Conservation (phyloP, 2,888 invertebrate genomes). For the Netelia virgata region DNA sequence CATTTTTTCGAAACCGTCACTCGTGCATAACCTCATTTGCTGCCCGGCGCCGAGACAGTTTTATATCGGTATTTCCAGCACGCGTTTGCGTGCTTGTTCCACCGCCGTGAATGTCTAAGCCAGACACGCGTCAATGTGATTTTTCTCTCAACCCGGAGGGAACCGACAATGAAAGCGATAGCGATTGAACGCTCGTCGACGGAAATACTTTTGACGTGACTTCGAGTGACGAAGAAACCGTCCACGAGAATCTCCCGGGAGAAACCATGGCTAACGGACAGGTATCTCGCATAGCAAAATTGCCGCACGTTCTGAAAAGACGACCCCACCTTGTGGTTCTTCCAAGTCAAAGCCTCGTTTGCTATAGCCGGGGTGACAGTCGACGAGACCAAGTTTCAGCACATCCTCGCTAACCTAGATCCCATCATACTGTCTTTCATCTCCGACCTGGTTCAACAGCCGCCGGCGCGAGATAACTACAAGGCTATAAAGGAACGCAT, state of each 20-base stretch:
- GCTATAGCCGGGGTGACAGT: not conserved
- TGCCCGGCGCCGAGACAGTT: not conserved
- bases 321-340: conserved; percentile 34
- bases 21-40: not conserved
- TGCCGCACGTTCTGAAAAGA: conserved; percentile 45
- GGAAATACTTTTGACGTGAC: not conserved
- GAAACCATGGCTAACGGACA: not conserved
- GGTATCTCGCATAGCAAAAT: conserved; percentile 19
- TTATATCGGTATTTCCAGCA: not conserved
- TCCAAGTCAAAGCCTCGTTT: conserved; percentile 36
- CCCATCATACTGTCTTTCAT: conserved; percentile 13
- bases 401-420: conserved; percentile 29
- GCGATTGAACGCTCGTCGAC: not conserved
- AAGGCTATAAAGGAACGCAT: conserved; percentile 29
- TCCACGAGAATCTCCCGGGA: not conserved
- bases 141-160: conserved; percentile 12
- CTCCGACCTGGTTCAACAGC: conserved; percentile 30
- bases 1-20: not conserved
- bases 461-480: conserved; percentile 41
- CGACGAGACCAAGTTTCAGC: conserved; percentile 28
- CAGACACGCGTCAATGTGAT: no score
- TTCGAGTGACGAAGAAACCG: not conserved
- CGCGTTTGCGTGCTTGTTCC: not conserved
- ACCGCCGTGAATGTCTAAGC: not conserved
- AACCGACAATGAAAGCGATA: conserved; percentile 30